Evolutionary conservation across 2,113 vertebrate species (phyloP).

Genomic region (Pollachius pollachius): DNA sequence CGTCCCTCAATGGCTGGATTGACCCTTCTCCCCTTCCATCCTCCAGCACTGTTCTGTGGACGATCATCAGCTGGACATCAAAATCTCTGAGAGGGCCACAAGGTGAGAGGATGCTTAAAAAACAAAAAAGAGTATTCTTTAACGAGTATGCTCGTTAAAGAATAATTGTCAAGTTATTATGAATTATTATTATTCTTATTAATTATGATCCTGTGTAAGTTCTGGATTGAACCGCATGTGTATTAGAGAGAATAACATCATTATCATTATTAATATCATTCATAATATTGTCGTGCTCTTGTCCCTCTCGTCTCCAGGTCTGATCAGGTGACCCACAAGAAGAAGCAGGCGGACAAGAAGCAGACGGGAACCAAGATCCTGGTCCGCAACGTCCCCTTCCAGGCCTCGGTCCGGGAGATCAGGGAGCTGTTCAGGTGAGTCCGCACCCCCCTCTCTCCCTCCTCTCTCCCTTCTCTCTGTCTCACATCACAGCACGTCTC

Average conservation of each 20-base stretch:
- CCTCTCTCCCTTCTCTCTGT: not conserved
- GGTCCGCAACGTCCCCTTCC: constrained; percentile 94
- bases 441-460: not conserved
- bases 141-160: no score
- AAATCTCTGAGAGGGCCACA: constrained; percentile 86
- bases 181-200: no score
- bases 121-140: no score
- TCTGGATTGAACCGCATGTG: no score
- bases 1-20: not conserved
- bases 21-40: constrained; percentile 27
- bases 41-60: constrained; percentile 83
- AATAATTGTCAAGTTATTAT: no score
- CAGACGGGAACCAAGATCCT: constrained; percentile 92
- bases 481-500: no score
- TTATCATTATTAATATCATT: no score
- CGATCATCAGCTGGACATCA: constrained; percentile 86
- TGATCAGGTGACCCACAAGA: constrained; percentile 60
- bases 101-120: constrained; percentile 71
- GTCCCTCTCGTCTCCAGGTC: no score
- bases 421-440: constrained; percentile 93
- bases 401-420: constrained; percentile 84
- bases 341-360: constrained; percentile 82
- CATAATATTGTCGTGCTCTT: no score
- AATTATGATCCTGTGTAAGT: no score
- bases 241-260: no score